A percentile compares a stretch with the other conserved stretches of the same genome.
Conservation (phyloP, 2,797 vertebrate genomes). For the Phylloscopus collybita region DNA sequence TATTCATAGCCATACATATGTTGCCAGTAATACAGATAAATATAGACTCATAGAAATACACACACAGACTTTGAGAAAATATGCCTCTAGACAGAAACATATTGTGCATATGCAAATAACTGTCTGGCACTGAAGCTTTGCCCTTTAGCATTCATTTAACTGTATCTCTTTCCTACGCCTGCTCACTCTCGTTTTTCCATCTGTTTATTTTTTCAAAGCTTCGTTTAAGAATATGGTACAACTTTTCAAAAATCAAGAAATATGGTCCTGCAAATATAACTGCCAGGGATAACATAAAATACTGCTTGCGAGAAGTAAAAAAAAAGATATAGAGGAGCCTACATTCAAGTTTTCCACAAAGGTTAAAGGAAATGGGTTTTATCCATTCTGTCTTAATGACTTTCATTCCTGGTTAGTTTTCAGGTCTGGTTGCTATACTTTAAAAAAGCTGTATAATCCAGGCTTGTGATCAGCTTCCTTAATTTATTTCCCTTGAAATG, state of each 20-base stretch:
- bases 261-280: constrained; percentile 65
- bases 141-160: constrained; percentile 78
- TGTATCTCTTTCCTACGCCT: constrained; percentile 61
- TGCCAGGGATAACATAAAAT: constrained; percentile 69
- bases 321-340: neutral
- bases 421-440: constrained; percentile 71
- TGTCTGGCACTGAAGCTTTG: constrained; percentile 78
- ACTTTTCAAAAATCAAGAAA: constrained; percentile 74
- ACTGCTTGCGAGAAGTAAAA: constrained; percentile 27
- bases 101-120: constrained; percentile 82
- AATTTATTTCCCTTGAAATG: constrained; percentile 84
- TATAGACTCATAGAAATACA: constrained; percentile 80
- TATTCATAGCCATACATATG: constrained; percentile 80
- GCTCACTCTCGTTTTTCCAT: constrained; percentile 66
- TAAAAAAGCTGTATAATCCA: constrained; percentile 79
- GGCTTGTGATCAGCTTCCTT: constrained; percentile 78
- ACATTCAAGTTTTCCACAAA: constrained; percentile 68
- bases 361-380: constrained; percentile 70
- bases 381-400: constrained; percentile 55
- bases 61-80: constrained; percentile 75
- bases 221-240: constrained; percentile 67
- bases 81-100: constrained; percentile 80
- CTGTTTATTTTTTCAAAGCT: constrained; percentile 75
- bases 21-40: constrained; percentile 79
- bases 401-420: constrained; percentile 69